Percentiles rank a stretch among this genome's conserved stretches.
Evolutionary conservation across 1,140 invertebrate genomes (phyloP).

Genomic region (Ceratina calcarata): DNA sequence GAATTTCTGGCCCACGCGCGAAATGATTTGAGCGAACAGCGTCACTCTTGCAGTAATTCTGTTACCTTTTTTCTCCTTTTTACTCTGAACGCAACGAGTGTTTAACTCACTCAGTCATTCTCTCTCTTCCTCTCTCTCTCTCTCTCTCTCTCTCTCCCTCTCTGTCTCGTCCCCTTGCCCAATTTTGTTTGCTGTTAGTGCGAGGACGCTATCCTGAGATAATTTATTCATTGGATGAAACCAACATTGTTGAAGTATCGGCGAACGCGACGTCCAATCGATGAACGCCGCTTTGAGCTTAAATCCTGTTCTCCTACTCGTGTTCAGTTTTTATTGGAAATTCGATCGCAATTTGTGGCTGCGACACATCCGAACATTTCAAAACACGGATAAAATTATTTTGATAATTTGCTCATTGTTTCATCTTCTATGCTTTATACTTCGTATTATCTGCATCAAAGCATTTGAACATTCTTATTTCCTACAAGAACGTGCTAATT

Average conservation of each 20-base stretch:
- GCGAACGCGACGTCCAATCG: neutral
- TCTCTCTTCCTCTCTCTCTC: neutral
- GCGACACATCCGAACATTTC: too few species aligned
- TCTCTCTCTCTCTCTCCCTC: neutral
- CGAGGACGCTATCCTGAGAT: neutral
- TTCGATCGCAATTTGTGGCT: too few species aligned
- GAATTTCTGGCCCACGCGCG: conserved; percentile 47
- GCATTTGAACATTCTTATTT: too few species aligned
- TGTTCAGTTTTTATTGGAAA: too few species aligned
- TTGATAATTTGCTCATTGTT: too few species aligned
- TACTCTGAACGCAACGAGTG: conserved; percentile 10
- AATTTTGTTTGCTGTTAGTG: too few species aligned
- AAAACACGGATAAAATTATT: too few species aligned
- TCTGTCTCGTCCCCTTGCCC: neutral
- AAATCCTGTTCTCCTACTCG: too few species aligned
- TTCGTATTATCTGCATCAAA: too few species aligned
- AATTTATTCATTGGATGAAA: conserved; percentile 20
- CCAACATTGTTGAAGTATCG: conserved; percentile 1
- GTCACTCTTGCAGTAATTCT: conserved; percentile 29
- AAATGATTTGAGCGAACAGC: conserved; percentile 51
- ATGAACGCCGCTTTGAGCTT: too few species aligned
- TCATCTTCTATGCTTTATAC: too few species aligned
- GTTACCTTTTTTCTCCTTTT: conserved; percentile 1
- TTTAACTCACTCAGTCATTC: neutral
- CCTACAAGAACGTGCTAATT: too few species aligned